These are phyloP conservation scores for Turdus rufiventris DNA, from an alignment of 2,113 vertebrate species.

Conservation along the genomic window DNA sequence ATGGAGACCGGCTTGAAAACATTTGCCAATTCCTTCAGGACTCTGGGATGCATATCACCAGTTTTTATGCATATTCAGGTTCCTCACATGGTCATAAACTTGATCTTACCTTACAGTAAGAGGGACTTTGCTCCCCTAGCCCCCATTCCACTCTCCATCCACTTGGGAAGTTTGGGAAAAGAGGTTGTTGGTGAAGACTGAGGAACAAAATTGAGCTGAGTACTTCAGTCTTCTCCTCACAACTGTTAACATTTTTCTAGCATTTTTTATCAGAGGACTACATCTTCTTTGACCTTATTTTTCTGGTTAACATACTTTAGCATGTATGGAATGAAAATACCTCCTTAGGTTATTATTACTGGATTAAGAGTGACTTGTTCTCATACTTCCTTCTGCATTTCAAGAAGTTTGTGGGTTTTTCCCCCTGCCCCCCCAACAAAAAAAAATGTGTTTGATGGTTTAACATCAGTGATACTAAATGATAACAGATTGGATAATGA, in stretches of 20 bases:
- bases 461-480: background rate
- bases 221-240: background rate
- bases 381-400: background rate
- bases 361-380: background rate
- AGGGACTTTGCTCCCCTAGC: background rate
- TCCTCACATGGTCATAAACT: background rate
- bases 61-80: background rate
- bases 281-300: background rate
- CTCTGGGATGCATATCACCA: too few species aligned
- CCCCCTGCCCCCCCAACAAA: accelerated
- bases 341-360: background rate
- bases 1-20: background rate
- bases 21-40: background rate
- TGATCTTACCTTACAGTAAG: background rate
- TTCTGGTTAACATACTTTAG: background rate
- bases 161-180: background rate
- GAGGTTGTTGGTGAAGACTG: background rate
- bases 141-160: background rate
- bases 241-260: background rate
- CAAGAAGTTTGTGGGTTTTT: background rate
- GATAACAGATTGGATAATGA: background rate
- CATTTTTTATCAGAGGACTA: background rate
- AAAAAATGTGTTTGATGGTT: background rate
- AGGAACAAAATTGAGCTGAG: background rate
- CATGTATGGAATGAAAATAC: background rate